phyloP scores from a whole-genome alignment of 2,113 vertebrate genomes.

The Abramis brama region DNA sequence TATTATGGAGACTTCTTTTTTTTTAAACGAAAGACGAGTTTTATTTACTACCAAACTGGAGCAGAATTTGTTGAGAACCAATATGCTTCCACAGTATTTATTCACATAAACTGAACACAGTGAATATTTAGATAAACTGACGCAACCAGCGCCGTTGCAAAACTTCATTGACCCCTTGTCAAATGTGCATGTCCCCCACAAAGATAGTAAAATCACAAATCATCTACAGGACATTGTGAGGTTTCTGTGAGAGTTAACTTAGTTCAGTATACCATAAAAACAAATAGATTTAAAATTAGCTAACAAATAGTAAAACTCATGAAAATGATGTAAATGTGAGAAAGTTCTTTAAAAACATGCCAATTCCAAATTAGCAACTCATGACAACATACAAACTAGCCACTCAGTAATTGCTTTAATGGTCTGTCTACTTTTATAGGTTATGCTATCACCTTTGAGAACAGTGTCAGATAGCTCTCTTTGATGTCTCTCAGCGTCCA shows the following conservation, averaged over 20 bases:
- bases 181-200: neutral
- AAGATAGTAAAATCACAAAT: neutral
- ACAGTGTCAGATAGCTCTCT: neutral
- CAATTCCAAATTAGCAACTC: neutral
- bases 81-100: neutral
- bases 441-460: slow-evolving; percentile 26
- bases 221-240: no score
- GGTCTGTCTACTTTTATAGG: slow-evolving; percentile 23
- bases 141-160: neutral
- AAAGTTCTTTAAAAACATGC: neutral
- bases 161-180: neutral
- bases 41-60: neutral
- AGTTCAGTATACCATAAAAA: neutral
- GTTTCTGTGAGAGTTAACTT: neutral
- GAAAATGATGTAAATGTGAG: slow-evolving; percentile 1
- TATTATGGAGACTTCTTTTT: neutral
- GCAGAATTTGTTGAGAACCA: neutral
- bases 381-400: slow-evolving; percentile 18
- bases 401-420: slow-evolving; percentile 38
- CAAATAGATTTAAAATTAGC: neutral
- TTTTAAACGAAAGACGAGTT: neutral
- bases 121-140: neutral
- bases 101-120: neutral
- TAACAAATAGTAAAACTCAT: neutral
- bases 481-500: neutral